Percentiles rank a stretch among this genome's conserved stretches.
phyloP scores from a whole-genome alignment of 2,888 invertebrate species.

The Theristus sp. region DNA sequence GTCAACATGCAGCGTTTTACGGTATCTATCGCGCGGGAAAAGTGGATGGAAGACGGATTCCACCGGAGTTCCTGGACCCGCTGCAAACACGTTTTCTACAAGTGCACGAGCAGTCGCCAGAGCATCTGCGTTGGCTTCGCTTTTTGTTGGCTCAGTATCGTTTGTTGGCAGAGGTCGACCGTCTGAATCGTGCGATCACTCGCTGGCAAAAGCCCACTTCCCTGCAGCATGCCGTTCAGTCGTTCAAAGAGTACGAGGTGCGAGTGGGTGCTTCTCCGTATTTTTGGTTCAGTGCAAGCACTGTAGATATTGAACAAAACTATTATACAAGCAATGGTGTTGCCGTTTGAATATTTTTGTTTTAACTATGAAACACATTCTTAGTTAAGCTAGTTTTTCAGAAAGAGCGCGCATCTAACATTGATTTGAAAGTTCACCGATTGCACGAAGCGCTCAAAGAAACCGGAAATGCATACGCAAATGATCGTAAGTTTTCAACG shows the following conservation, averaged over 20 bases:
- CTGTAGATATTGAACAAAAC: no score
- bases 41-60: slow-evolving; percentile 14
- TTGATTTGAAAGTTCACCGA: not conserved
- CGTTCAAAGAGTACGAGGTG: not conserved
- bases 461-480: not conserved
- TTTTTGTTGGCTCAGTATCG: not conserved
- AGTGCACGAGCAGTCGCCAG: not conserved
- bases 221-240: not conserved
- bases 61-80: slow-evolving; percentile 17
- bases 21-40: not conserved
- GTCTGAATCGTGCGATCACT: not conserved
- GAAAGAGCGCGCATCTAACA: not conserved
- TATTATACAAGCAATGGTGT: no score
- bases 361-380: no score
- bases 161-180: not conserved
- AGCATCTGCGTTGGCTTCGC: not conserved
- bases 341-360: no score
- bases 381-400: not conserved
- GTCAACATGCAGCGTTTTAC: slow-evolving; percentile 11
- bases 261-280: no score
- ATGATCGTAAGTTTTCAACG: not conserved
- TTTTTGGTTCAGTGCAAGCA: no score
- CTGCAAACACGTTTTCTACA: slow-evolving; percentile 6
- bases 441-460: not conserved
- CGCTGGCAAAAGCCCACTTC: not conserved